phyloP scores from a whole-genome alignment of 2,888 invertebrate genomes.

The Phoenoteleia sp. region DNA sequence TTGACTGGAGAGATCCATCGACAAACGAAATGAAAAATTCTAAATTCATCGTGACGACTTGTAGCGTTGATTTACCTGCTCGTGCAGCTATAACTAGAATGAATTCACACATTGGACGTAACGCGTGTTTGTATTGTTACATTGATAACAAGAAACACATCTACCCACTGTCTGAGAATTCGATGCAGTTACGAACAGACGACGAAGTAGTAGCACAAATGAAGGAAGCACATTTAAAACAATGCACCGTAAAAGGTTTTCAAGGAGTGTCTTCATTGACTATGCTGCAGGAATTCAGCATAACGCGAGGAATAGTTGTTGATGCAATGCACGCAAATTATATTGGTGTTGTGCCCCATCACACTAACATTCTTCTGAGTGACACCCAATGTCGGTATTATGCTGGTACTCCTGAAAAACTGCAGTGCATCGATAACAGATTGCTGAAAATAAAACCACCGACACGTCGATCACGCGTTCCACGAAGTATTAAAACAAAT shows the following conservation, averaged over 20 bases:
- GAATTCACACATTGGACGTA: neutral
- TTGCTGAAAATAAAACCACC: slow-evolving; percentile 42
- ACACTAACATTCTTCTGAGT: neutral
- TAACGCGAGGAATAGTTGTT: slow-evolving; percentile 1
- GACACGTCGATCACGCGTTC: slow-evolving; percentile 43
- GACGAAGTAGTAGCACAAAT: neutral
- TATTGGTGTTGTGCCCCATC: slow-evolving; percentile 11
- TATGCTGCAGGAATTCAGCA: neutral
- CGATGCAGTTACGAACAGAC: neutral
- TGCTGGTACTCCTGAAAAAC: slow-evolving; percentile 26
- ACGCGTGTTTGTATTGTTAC: slow-evolving; percentile 6
- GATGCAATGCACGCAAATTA: slow-evolving; percentile 37
- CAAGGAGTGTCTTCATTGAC: slow-evolving; percentile 4
- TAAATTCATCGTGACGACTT: neutral
- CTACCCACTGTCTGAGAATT: neutral
- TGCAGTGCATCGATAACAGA: slow-evolving; percentile 32
- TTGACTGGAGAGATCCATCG: slow-evolving; percentile 23
- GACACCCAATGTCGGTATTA: neutral
- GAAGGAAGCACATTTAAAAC: neutral
- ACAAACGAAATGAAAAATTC: neutral
- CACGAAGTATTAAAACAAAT: slow-evolving; percentile 26
- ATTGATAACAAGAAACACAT: neutral
- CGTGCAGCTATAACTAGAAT: slow-evolving; percentile 1
- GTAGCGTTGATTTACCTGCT: slow-evolving; percentile 7
- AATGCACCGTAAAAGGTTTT: neutral